A percentile compares a stretch with the other conserved stretches of the same genome.
phyloP scores from a whole-genome alignment of 2,888 invertebrate genomes.

The Disparrhopalites patrizii region DNA sequence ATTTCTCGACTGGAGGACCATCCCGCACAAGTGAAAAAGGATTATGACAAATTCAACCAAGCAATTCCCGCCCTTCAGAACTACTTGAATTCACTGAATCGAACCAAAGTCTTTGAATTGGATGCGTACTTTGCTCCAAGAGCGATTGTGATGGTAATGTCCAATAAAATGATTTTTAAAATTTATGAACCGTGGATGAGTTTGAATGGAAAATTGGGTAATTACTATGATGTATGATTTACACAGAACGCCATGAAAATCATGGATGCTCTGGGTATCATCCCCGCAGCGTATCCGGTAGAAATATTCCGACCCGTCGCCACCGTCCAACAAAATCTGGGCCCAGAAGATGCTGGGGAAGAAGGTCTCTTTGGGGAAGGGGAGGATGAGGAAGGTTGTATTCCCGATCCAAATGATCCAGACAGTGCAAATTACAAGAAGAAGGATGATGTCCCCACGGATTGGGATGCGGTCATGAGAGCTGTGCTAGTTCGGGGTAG shows the following conservation, averaged over 20 bases:
- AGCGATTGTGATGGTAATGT: neutral
- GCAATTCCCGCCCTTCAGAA: conserved; percentile 32
- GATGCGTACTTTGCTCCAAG: conserved; percentile 39
- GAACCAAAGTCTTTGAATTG: conserved; percentile 39
- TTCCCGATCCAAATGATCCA: conserved; percentile 20
- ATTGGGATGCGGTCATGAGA: conserved; percentile 36
- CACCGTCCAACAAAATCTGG: conserved; percentile 14
- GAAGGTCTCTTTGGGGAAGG: conserved; percentile 9
- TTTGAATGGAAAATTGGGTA: neutral
- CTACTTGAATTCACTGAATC: conserved; percentile 34
- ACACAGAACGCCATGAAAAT: conserved; percentile 32
- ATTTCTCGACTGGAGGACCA: conserved; percentile 40
- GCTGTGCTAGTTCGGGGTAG: conserved; percentile 32
- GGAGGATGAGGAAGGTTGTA: conserved; percentile 2
- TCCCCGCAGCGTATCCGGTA: conserved; percentile 29
- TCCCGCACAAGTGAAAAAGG: conserved; percentile 35
- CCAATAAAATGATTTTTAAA: neutral
- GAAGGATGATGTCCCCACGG: conserved; percentile 26
- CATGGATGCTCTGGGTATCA: conserved; percentile 31
- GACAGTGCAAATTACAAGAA: conserved; percentile 8
- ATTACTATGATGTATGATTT: neutral
- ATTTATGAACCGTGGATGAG: too few species aligned
- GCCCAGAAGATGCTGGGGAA: conserved; percentile 2
- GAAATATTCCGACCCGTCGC: conserved; percentile 30
- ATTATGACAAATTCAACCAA: conserved; percentile 34